Evolutionary conservation across 2,797 vertebrate genomes (phyloP).

Genomic region (Nannoperca australis): DNA sequence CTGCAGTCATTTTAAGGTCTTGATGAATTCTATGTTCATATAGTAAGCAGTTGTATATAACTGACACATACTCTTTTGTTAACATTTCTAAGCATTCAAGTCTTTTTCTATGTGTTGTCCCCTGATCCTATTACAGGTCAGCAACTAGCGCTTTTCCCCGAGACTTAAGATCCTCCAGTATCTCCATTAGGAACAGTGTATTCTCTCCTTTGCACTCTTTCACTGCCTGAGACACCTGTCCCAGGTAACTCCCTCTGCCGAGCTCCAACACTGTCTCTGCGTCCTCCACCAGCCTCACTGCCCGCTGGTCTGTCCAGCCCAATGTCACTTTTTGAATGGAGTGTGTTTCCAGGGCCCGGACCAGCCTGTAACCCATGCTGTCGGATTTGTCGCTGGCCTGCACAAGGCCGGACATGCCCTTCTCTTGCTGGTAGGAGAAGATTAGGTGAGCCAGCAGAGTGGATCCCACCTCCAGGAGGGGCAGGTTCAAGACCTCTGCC

Average conservation of each 20-base stretch:
- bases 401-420: conserved; percentile 47
- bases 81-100: conserved; percentile 13
- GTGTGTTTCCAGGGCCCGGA: conserved; percentile 64
- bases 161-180: conserved; percentile 82
- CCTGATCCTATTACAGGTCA: conserved; percentile 31
- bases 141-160: conserved; percentile 51
- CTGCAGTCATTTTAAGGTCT: conserved; percentile 1
- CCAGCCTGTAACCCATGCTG: conserved; percentile 53
- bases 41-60: background rate
- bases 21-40: background rate
- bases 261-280: conserved; percentile 87
- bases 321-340: conserved; percentile 67
- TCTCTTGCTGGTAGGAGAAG: conserved; percentile 78
- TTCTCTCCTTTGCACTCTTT: conserved; percentile 82
- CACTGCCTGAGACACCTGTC: conserved; percentile 80
- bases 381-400: conserved; percentile 27
- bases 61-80: background rate
- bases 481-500: conserved; percentile 66
- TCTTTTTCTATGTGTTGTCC: background rate
- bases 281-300: conserved; percentile 86
- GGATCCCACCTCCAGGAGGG: conserved; percentile 81
- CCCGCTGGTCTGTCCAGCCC: conserved; percentile 84
- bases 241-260: conserved; percentile 76
- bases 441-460: conserved; percentile 81
- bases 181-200: conserved; percentile 84